Conservation (phyloP, 2,797 vertebrate genomes). For the Trematomus bernacchii region DNA sequence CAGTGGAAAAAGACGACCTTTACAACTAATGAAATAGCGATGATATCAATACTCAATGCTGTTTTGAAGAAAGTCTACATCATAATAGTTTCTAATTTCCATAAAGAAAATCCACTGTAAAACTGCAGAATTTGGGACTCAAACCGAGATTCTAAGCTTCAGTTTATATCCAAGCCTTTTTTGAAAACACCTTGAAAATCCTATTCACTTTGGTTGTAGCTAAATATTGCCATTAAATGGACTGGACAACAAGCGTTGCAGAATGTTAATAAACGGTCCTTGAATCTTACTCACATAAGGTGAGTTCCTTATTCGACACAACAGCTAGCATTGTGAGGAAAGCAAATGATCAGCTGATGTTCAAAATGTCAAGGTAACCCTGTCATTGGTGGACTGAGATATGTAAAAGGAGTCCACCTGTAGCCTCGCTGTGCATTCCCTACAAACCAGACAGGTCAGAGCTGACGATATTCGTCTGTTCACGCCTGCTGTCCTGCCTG, state of each 20-base stretch:
- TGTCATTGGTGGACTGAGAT: slow-evolving; percentile 6
- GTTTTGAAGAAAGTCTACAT: background rate
- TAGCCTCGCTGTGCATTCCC: slow-evolving; percentile 39
- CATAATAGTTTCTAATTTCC: background rate
- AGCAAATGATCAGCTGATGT: slow-evolving; percentile 16
- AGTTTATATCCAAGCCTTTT: background rate
- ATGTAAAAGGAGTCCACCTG: slow-evolving; percentile 34
- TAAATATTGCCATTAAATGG: background rate
- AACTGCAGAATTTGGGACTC: background rate
- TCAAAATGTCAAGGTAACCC: slow-evolving; percentile 11
- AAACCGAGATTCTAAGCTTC: background rate
- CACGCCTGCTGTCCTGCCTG: slow-evolving; percentile 50
- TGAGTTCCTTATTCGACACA: background rate
- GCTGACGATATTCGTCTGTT: slow-evolving; percentile 55
- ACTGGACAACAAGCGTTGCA: too few relatives aligned
- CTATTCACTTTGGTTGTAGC: background rate
- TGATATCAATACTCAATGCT: too few relatives aligned
- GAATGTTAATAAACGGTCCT: too few relatives aligned
- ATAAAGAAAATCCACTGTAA: background rate
- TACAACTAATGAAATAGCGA: background rate
- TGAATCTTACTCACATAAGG: background rate
- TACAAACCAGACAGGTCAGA: slow-evolving; percentile 29
- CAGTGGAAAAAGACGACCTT: background rate
- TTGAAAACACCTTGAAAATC: background rate
- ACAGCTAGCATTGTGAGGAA: background rate